These are phyloP conservation scores for Anguilla anguilla DNA, from an alignment of 2,797 vertebrate species.

Conservation along the genomic window DNA sequence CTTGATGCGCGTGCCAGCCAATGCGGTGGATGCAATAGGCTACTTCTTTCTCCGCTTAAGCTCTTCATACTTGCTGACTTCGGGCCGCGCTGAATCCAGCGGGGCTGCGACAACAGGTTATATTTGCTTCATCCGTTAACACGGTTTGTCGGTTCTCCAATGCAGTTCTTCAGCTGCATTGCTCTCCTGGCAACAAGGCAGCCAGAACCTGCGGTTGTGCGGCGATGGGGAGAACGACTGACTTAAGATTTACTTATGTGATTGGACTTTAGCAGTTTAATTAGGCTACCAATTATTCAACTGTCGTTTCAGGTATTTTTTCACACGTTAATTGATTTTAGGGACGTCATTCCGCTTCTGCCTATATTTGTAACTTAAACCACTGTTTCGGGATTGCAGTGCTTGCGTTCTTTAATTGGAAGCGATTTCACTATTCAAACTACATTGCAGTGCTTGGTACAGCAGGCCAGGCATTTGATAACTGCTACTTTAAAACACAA, in stretches of 20 bases:
- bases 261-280: not conserved
- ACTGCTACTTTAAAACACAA: not conserved
- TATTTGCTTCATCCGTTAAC: not conserved
- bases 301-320: not conserved
- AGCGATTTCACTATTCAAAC: not conserved
- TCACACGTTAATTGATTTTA: not conserved
- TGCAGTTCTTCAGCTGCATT: conserved; percentile 6
- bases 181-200: conserved; percentile 19
- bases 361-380: not conserved
- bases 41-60: not conserved
- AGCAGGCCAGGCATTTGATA: not conserved
- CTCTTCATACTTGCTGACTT: not conserved
- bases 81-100: not conserved
- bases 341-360: not conserved
- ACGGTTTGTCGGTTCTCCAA: conserved; percentile 4
- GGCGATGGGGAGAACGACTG: not conserved
- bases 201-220: not conserved
- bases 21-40: conserved; percentile 29
- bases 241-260: not conserved
- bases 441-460: not conserved
- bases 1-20: conserved; percentile 25
- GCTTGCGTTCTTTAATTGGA: not conserved
- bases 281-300: not conserved
- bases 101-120: conserved; percentile 29
- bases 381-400: not conserved